A percentile compares a stretch with the other conserved stretches of the same genome.
These are phyloP conservation scores for Amniataba percoides DNA, from an alignment of 2,797 vertebrate species.

Conservation along the genomic window DNA sequence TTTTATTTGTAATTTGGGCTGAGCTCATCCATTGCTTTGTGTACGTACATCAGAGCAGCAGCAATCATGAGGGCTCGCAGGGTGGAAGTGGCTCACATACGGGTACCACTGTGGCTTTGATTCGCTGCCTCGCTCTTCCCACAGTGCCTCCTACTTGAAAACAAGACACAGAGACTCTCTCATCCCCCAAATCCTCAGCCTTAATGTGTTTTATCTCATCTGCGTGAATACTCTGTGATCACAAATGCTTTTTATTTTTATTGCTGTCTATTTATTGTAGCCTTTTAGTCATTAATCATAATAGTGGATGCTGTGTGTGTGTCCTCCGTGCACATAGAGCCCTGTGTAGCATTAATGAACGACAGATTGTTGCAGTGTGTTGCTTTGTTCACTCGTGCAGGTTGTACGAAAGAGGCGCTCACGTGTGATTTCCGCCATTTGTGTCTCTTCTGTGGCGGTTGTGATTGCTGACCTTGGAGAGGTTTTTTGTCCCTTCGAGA, in stretches of 20 bases:
- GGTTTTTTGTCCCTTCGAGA: constrained; percentile 62
- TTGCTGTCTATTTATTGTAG: constrained; percentile 27
- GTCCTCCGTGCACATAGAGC: not conserved
- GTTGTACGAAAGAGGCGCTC: constrained; percentile 22
- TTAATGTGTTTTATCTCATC: constrained; percentile 36
- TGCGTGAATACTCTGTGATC: constrained; percentile 32
- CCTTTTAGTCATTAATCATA: constrained; percentile 38
- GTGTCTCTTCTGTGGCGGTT: constrained; percentile 44
- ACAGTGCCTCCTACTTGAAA: constrained; percentile 39
- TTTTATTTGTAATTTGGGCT: too few relatives aligned
- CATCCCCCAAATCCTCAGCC: constrained; percentile 21
- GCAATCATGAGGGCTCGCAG: constrained; percentile 17
- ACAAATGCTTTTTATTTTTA: not conserved
- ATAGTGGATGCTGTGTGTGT: constrained; percentile 2
- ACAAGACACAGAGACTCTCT: constrained; percentile 22
- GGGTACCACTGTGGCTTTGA: constrained; percentile 37
- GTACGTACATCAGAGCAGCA: constrained; percentile 11
- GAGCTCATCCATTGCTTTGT: not conserved
- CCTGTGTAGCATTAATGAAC: constrained; percentile 16
- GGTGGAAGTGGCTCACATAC: not conserved
- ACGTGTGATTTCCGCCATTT: constrained; percentile 35
- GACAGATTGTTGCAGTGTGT: constrained; percentile 23
- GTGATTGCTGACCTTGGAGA: constrained; percentile 75
- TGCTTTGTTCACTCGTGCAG: constrained; percentile 12
- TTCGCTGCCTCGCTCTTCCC: constrained; percentile 41